Percentiles rank a stretch among this genome's conserved stretches.
Evolutionary conservation across 2,797 vertebrate species (phyloP).

Genomic region (Esox masquinongy): DNA sequence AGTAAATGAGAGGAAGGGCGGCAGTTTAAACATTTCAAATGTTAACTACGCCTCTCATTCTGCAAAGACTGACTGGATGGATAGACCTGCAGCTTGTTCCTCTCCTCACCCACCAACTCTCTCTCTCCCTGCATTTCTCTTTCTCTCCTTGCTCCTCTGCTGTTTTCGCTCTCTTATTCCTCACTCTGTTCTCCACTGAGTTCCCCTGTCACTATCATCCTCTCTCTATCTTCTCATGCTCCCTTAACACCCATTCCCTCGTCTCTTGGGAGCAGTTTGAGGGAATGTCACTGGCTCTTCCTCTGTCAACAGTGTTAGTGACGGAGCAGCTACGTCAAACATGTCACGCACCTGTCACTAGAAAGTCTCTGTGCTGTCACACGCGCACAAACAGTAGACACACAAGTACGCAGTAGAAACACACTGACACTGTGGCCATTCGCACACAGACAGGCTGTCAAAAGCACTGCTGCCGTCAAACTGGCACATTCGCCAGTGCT

Average conservation of each 20-base stretch:
- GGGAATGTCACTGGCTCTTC: not conserved
- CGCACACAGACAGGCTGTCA: not conserved
- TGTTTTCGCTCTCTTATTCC: too few relatives aligned
- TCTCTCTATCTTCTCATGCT: not conserved
- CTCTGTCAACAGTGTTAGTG: not conserved
- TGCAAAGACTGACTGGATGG: not conserved
- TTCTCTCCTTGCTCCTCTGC: too few relatives aligned
- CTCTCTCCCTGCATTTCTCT: not conserved
- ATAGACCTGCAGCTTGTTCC: not conserved
- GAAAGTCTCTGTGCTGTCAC: not conserved
- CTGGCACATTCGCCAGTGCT: slow-evolving; percentile 10
- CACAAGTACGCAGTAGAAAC: not conserved
- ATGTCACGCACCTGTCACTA: not conserved
- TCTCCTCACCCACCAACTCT: not conserved
- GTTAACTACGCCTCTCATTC: not conserved
- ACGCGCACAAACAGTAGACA: not conserved
- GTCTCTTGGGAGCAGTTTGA: not conserved
- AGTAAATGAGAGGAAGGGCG: not conserved
- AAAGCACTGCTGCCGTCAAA: not conserved
- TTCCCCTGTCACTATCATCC: not conserved
- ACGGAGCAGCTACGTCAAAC: not conserved
- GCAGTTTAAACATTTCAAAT: not conserved
- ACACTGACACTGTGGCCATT: not conserved
- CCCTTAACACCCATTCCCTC: too few relatives aligned
- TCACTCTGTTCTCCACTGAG: too few relatives aligned